A percentile compares a stretch with the other conserved stretches of the same genome.
Evolutionary conservation across 2,888 invertebrate species (phyloP).

Genomic region (Trissolcus japonicus): DNA sequence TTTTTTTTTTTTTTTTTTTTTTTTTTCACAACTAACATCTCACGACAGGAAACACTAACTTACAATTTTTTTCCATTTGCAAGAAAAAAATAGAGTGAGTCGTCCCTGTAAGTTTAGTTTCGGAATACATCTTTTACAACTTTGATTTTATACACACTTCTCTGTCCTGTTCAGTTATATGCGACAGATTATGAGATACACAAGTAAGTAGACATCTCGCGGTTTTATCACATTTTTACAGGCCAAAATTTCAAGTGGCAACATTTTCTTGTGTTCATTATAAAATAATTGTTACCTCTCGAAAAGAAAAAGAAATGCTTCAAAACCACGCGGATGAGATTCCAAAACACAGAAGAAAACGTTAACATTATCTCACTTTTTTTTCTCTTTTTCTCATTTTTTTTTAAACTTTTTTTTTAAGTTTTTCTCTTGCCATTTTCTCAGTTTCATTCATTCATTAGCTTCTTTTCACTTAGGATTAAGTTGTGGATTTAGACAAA

Average conservation of each 20-base stretch:
- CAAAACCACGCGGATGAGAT: conserved; percentile 2
- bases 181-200: conserved; percentile 18
- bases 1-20: conserved; percentile 57
- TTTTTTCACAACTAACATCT: conserved; percentile 23
- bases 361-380: not conserved
- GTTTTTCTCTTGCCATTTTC: not conserved
- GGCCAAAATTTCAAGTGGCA: not conserved
- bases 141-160: conserved; percentile 55
- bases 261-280: not conserved
- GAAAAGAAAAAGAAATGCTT: not conserved
- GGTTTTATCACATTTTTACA: conserved; percentile 18
- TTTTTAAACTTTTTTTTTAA: not conserved
- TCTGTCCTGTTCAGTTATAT: conserved; percentile 46
- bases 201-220: conserved; percentile 16
- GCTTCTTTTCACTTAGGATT: not conserved
- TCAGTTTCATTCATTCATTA: not conserved
- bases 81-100: not conserved
- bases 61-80: conserved; percentile 24
- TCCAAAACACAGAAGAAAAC: not conserved
- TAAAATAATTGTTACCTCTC: not conserved
- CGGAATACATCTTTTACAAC: conserved; percentile 25
- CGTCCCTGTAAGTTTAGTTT: conserved; percentile 45
- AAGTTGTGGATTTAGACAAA: not conserved
- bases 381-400: not conserved
- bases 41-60: conserved; percentile 7